Base-by-base conservation (phyloP, 2,113 vertebrate species). In the Xyliphius kryptos region DNA sequence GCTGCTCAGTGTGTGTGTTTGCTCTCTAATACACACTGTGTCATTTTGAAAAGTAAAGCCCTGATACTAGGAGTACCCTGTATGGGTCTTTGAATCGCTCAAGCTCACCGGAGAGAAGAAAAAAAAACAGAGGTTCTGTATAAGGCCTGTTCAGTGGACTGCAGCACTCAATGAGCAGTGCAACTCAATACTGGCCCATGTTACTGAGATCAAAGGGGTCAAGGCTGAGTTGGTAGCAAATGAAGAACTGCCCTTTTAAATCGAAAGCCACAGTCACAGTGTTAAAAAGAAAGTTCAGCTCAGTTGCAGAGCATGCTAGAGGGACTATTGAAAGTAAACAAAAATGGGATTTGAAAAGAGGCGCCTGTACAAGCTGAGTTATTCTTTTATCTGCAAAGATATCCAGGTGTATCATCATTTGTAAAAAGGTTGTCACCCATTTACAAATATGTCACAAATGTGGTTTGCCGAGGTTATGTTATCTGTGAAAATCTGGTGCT, bases 221-320 rank as follows among this genome's bases (percentile, higher is more conserved):
- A 79, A 74, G 71, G 68, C 75, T 82, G 77, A 78, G 80, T 77
- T 81, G 84, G 79, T 79, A 73, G 73, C 78, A 57, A 56, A 76
- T 69, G 78, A 70, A 67, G 75, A 77, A 67, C 76, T 81, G 71
- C 52, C 79, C 83, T 77, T 84, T 83, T 82, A 81, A 77, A 80
- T 78, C 79, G 73, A 76, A 72, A 74, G 78, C 74, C 77, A 82
- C 74, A 77, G 76, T 74, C 79, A 78, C 75, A 26, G 20, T 19
- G 47, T 26, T 59, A 60, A 70, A 70, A 59, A 74, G 62, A 63
- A 50, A 61, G 69, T 58, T 61, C 50, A 19, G 56, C 50, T 68
- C 65, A 72, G 67, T 68, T 68, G 61, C 56, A 61, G 48, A 59
- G 49, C 40, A 58, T 67, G 65, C 19, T 60, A 52, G 52, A 52